Evolutionary conservation across 2,113 vertebrate species (phyloP).

Genomic region (Upupa epops): DNA sequence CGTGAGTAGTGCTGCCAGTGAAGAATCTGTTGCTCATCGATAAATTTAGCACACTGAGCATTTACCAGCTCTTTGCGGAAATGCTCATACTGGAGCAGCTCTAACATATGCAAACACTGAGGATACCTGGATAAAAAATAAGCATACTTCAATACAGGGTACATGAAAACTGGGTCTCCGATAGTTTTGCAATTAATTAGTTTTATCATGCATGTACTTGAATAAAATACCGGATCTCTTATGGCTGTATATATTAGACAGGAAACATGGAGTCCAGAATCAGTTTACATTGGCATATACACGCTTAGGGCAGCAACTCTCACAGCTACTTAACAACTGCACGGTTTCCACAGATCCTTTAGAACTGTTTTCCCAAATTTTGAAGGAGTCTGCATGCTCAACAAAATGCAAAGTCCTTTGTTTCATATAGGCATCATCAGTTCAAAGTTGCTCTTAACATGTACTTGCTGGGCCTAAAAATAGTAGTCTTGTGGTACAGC

Average conservation of each 20-base stretch:
- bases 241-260: neutral
- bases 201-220: neutral
- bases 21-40: constrained; percentile 97
- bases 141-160: neutral
- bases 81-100: constrained; percentile 96
- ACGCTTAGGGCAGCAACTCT: neutral
- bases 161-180: neutral
- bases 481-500: neutral
- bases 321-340: neutral
- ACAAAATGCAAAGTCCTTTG: neutral
- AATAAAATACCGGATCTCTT: neutral
- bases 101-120: constrained; percentile 95
- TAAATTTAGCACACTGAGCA: constrained; percentile 98
- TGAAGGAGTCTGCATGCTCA: neutral
- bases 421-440: neutral
- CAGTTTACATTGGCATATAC: neutral
- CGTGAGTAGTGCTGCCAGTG: constrained; percentile 98
- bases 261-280: neutral
- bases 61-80: constrained; percentile 97
- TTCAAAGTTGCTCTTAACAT: neutral
- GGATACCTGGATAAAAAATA: constrained; percentile 84
- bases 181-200: neutral
- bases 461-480: neutral
- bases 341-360: neutral
- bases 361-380: neutral